Conservation (phyloP, 2,888 invertebrate genomes). For the Luffia ferchaultella region DNA sequence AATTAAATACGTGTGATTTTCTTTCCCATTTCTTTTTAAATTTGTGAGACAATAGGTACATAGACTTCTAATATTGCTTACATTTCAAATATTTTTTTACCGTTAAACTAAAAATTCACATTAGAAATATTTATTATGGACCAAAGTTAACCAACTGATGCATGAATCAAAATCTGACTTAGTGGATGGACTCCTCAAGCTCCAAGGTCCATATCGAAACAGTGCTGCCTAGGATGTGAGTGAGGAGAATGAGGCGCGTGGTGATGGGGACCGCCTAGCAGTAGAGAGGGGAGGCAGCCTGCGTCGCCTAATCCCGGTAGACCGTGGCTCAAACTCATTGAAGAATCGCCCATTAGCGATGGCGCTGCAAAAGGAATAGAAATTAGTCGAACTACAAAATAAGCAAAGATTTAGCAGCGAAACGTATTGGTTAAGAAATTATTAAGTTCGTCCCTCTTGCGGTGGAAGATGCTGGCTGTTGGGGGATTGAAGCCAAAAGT, state of each 20-base stretch:
- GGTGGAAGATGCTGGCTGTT: no score
- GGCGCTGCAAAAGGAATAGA: background rate
- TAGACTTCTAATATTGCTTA: no score
- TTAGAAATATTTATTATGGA: no score
- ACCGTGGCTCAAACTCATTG: slow-evolving; percentile 25
- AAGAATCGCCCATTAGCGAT: slow-evolving; percentile 9
- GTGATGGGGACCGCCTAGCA: slow-evolving; percentile 38
- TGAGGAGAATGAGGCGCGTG: slow-evolving; percentile 54
- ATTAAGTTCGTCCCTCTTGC: background rate
- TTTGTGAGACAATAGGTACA: no score
- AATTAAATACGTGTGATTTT: no score
- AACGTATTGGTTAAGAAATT: background rate
- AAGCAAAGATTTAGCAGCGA: background rate
- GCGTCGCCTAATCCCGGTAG: slow-evolving; percentile 26
- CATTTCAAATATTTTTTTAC: no score
- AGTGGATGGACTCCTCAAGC: no score
- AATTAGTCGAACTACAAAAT: background rate
- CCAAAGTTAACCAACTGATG: no score
- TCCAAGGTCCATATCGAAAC: slow-evolving; percentile 57
- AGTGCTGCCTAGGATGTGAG: slow-evolving; percentile 40
- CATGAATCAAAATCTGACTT: no score
- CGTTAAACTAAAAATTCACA: no score
- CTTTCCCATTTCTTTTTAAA: no score
- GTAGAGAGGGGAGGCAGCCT: slow-evolving; percentile 33
- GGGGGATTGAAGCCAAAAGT: no score